phyloP scores from a whole-genome alignment of 2,797 vertebrate species.

The Thamnophis elegans region DNA sequence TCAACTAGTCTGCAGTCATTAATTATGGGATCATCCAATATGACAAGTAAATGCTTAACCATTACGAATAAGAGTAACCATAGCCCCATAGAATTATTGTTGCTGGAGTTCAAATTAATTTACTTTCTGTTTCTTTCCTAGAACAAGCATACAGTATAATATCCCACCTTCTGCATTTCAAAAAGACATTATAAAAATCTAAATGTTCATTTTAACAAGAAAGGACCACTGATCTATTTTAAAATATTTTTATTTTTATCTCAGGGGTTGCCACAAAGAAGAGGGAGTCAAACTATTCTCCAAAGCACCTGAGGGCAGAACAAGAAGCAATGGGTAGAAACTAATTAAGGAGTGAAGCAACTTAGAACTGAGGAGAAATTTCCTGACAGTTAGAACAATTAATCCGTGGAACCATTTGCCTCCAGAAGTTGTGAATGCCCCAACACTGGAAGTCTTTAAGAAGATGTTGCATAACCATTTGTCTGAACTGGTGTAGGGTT shows the following conservation, averaged over 20 bases:
- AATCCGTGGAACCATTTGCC: too few relatives aligned
- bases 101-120: slow-evolving; percentile 48
- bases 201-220: slow-evolving; percentile 44
- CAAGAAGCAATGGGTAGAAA: too few relatives aligned
- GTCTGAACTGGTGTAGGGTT: too few relatives aligned
- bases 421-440: too few relatives aligned
- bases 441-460: too few relatives aligned
- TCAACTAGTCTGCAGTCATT: background rate
- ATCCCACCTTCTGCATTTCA: slow-evolving; percentile 35
- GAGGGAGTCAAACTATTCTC: too few relatives aligned
- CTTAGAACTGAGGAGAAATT: too few relatives aligned
- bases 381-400: too few relatives aligned
- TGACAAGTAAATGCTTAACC: slow-evolving; percentile 8
- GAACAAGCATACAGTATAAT: slow-evolving; percentile 27
- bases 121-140: slow-evolving; percentile 49
- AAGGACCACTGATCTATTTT: slow-evolving; percentile 39
- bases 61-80: slow-evolving; percentile 4
- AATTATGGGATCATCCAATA: background rate
- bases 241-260: background rate
- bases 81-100: slow-evolving; percentile 10
- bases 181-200: slow-evolving; percentile 47
- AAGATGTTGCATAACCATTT: too few relatives aligned
- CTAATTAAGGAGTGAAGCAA: too few relatives aligned
- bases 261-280: too few relatives aligned
- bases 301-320: too few relatives aligned